Evolutionary conservation across 1,140 invertebrate species (phyloP), one percentile per base, ranked within the genome.

Genomic region (Sminthurinus signatus): DNA sequence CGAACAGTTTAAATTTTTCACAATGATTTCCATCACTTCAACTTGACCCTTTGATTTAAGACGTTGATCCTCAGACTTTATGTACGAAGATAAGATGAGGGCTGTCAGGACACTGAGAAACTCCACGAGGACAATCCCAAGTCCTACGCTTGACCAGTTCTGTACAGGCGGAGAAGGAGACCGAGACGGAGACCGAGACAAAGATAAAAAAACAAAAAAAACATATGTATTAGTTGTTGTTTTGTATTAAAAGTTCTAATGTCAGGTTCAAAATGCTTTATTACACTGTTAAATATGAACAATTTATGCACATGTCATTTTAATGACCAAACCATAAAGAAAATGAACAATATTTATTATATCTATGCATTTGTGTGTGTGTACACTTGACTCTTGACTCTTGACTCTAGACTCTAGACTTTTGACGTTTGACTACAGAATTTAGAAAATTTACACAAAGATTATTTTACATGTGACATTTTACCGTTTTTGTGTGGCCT

Each of bases 71-170:
- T 57, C 36, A 31, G 56, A 31, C 31, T 58, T 63, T 19, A 64
- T 28, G 52, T 65, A 68, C 10, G 68, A 64, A 17, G 64, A 50
- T 25, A 71, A 52, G 27, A 58, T 31, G 23, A 71, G 43, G 5
- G 69, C 65, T 60, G 58, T 55, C 29, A 64, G 19, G n/a, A 62
- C 29, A 42, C 65, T 65, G 29, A 68, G 27, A 23, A 62, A 52
- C 50, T 71, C 69, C 19, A 43, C 36, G 27, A 65, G 36, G 23
- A 71, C 52, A 25, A 71, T 32, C 62, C 65, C 67, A 32, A 60
- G 25, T 15, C 32, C 32, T 0, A 42, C 27, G 48, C 59, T 60
- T 19, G 60, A 60, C 52, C 62, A 65, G n/a, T 52, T 62, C 67
- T 69, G 50, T 28, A 60, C 55, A 58, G 19, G 10, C 19, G 55